Percentiles rank a stretch among this genome's conserved stretches.
These are phyloP conservation scores for Lophochroa leadbeateri DNA, from an alignment of 2,113 vertebrate species.

Conservation along the genomic window DNA sequence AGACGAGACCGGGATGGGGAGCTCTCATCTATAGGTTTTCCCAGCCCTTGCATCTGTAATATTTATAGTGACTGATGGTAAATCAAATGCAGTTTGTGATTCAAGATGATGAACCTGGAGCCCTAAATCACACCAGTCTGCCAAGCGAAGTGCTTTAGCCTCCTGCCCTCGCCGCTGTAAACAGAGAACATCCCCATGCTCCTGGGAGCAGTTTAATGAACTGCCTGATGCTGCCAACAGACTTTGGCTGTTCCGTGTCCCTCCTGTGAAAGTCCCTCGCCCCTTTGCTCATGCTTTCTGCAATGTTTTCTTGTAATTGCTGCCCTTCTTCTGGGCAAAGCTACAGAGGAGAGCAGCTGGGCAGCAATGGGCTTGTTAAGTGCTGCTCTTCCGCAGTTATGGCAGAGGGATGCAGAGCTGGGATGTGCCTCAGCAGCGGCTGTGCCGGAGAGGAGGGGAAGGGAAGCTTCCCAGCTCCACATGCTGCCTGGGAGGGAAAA, in stretches of 20 bases:
- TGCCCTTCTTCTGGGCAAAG: background rate
- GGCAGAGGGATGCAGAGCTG: rapidly evolving
- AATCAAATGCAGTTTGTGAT: background rate
- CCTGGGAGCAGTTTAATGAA: background rate
- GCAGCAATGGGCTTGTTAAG: background rate
- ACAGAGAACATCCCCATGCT: background rate
- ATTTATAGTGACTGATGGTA: background rate
- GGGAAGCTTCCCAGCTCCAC: background rate
- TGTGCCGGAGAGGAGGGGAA: background rate
- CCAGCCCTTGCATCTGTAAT: background rate
- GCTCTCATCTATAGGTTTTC: rapidly evolving
- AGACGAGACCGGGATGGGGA: background rate
- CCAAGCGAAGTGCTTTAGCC: slow-evolving; percentile 17
- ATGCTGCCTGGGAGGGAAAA: rapidly evolving
- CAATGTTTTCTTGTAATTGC: background rate
- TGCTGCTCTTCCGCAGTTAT: rapidly evolving
- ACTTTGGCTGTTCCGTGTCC: background rate
- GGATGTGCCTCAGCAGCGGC: rapidly evolving
- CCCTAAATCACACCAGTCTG: background rate
- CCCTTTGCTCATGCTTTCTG: background rate
- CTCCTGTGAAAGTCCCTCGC: background rate
- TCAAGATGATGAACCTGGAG: background rate
- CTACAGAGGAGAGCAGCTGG: background rate
- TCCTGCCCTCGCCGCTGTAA: background rate
- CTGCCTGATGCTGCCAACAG: background rate